Percentiles rank a stretch among this genome's conserved stretches.
These are phyloP conservation scores for Anarsia innoxiella DNA, from an alignment of 2,888 invertebrate genomes.

Conservation along the genomic window DNA sequence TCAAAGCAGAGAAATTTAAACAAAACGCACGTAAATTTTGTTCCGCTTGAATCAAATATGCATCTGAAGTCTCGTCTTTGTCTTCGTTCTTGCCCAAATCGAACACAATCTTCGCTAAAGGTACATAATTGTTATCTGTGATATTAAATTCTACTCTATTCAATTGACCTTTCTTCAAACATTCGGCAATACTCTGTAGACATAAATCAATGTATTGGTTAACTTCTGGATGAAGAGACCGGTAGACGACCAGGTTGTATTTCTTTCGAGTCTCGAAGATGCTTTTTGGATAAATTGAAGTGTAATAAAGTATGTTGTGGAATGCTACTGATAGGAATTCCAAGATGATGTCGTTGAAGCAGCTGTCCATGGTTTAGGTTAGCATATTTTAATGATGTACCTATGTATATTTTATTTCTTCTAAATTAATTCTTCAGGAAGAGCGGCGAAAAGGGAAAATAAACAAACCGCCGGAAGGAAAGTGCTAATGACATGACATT, in stretches of 20 bases:
- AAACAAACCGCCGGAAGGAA: too few relatives aligned
- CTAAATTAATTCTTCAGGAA: too few relatives aligned
- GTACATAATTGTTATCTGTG: slow-evolving; percentile 37
- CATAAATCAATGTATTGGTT: slow-evolving; percentile 77
- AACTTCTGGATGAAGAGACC: slow-evolving; percentile 78
- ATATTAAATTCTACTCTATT: slow-evolving; percentile 69
- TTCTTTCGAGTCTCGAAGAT: slow-evolving; percentile 78
- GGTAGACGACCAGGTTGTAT: slow-evolving; percentile 76
- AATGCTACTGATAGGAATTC: slow-evolving; percentile 81
- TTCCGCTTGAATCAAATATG: slow-evolving; percentile 77
- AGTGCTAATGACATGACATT: too few relatives aligned
- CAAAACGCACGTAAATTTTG: slow-evolving; percentile 77
- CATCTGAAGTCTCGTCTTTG: slow-evolving; percentile 61
- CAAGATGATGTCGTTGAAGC: slow-evolving; percentile 72
- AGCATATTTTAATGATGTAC: too few relatives aligned
- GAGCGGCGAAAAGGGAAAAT: too few relatives aligned
- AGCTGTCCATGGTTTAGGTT: slow-evolving; percentile 62
- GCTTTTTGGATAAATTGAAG: slow-evolving; percentile 78
- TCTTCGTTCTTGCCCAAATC: slow-evolving; percentile 39
- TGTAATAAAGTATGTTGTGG: slow-evolving; percentile 76
- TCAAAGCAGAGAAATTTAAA: slow-evolving; percentile 69
- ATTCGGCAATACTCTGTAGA: slow-evolving; percentile 64
- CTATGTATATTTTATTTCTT: too few relatives aligned
- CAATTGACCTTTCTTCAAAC: slow-evolving; percentile 65
- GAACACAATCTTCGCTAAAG: slow-evolving; percentile 49